phyloP scores from a whole-genome alignment of 1,140 invertebrate species.

The Amyelois transitella region DNA sequence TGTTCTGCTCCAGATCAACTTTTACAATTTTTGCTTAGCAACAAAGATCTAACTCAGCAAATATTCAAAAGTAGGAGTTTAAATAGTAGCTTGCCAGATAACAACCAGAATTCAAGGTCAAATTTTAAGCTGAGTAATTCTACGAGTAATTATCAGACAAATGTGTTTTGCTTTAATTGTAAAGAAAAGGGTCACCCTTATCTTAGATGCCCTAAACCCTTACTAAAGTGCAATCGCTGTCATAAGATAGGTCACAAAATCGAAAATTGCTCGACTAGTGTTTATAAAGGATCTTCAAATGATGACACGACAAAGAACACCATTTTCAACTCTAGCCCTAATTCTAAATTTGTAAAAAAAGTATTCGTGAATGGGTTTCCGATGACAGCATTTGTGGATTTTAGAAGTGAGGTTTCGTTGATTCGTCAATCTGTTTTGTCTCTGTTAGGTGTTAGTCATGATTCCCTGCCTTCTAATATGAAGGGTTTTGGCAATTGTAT shows the following conservation, averaged over 20 bases:
- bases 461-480: conserved; percentile 9
- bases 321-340: neutral
- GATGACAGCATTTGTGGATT: neutral
- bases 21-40: neutral
- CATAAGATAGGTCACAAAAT: neutral
- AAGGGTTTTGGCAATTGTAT: conserved; percentile 19
- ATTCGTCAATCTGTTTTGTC: conserved; percentile 3
- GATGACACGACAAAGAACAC: neutral
- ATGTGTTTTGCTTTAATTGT: conserved; percentile 9
- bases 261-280: neutral
- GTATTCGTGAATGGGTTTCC: neutral
- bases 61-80: neutral
- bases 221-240: conserved; percentile 4
- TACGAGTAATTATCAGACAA: neutral
- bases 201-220: conserved; percentile 7
- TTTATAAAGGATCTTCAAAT: neutral
- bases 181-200: conserved; percentile 9
- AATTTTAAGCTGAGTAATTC: neutral
- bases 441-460: conserved; percentile 9
- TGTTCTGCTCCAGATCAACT: neutral
- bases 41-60: neutral
- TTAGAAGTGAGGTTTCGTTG: conserved; percentile 14
- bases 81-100: neutral
- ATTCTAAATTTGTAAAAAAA: neutral
- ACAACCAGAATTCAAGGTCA: neutral